These are phyloP conservation scores for Polia nebulosa DNA, from an alignment of 2,888 invertebrate species.

Conservation along the genomic window DNA sequence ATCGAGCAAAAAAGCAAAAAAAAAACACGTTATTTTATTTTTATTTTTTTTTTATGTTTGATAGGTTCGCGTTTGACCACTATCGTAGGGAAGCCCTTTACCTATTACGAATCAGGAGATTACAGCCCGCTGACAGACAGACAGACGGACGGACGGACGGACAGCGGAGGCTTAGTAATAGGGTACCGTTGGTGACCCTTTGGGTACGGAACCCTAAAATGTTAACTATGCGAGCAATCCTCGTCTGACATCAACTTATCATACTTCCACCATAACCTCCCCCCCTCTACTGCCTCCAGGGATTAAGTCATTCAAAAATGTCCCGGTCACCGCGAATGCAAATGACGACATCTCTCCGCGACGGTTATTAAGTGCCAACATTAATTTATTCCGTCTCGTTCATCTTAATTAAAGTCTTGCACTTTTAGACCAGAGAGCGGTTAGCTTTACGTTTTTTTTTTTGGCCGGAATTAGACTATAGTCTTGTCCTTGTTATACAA, in stretches of 20 bases:
- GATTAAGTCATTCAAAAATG: conserved; percentile 71
- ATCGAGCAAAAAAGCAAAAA: too few species aligned
- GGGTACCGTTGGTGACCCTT: too few species aligned
- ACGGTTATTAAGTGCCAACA: conserved; percentile 69
- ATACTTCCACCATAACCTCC: conserved; percentile 45
- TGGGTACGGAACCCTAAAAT: too few species aligned
- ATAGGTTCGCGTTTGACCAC: too few species aligned
- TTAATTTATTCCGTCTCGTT: conserved; percentile 76
- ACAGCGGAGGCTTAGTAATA: too few species aligned
- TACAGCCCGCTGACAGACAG: too few species aligned
- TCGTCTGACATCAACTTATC: conserved; percentile 51
- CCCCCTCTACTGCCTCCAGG: conserved; percentile 16
- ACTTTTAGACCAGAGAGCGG: conserved; percentile 66
- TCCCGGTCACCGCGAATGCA: conserved; percentile 71
- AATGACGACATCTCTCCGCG: conserved; percentile 69
- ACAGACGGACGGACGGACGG: too few species aligned
- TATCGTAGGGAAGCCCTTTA: too few species aligned
- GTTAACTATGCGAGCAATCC: conserved; percentile 52
- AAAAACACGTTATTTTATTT: too few species aligned
- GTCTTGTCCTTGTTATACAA: background rate
- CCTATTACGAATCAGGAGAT: too few species aligned
- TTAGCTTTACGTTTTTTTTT: conserved; percentile 16
- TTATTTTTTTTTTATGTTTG: too few species aligned
- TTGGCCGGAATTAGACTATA: background rate
- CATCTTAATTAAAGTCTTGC: conserved; percentile 78